A percentile compares a stretch with the other conserved stretches of the same genome.
These are phyloP conservation scores for Oryzias curvinotus DNA, from an alignment of 2,113 vertebrate species.

Conservation along the genomic window DNA sequence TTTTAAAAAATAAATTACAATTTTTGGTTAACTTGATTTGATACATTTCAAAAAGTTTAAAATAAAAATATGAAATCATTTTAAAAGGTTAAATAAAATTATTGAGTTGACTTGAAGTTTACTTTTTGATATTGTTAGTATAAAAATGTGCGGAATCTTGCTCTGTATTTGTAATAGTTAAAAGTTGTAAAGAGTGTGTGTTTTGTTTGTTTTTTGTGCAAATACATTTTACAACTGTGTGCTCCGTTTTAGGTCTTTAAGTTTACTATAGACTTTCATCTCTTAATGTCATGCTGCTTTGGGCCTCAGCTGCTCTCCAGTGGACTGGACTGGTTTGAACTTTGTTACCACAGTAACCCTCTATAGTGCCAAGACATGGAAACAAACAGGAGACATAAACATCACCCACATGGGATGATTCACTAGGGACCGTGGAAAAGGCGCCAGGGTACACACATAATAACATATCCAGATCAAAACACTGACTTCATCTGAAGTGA, in stretches of 20 bases:
- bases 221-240: no score
- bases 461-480: background rate
- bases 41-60: no score
- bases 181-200: no score
- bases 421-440: conserved; percentile 15
- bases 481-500: conserved; percentile 1
- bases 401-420: conserved; percentile 48
- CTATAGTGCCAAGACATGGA: conserved; percentile 25
- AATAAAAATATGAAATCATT: no score
- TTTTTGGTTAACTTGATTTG: no score
- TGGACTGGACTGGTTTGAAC: conserved; percentile 19
- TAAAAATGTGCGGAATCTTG: no score
- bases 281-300: conserved; percentile 19
- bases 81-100: no score
- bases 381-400: conserved; percentile 36
- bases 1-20: no score
- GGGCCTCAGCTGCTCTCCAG: conserved; percentile 11
- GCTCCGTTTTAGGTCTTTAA: background rate
- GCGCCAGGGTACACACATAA: conserved; percentile 21
- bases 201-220: no score
- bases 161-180: no score
- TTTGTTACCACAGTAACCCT: conserved; percentile 48
- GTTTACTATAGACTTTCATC: conserved; percentile 16
- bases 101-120: no score
- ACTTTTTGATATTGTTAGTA: no score